Percentiles rank a stretch among this genome's conserved stretches.
Evolutionary conservation across 2,888 invertebrate genomes (phyloP).

Genomic region (Lithodes maja): DNA sequence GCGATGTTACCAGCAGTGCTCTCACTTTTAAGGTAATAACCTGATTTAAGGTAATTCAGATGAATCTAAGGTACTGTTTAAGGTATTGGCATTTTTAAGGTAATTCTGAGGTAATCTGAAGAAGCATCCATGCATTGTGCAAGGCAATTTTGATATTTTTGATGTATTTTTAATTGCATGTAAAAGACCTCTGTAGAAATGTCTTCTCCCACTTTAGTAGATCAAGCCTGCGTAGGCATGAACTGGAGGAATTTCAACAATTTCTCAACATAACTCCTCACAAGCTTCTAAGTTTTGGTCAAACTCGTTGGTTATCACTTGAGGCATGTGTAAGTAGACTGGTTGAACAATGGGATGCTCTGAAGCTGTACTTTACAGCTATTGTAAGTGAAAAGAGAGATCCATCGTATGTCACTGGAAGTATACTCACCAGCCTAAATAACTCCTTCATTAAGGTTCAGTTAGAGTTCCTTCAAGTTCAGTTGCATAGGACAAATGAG

Average conservation of each 20-base stretch:
- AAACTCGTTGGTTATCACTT: conserved; percentile 39
- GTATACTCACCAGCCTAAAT: conserved; percentile 8
- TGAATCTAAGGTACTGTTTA: too few relatives aligned
- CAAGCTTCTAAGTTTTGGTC: conserved; percentile 16
- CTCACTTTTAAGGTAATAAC: too few relatives aligned
- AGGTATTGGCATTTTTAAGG: too few relatives aligned
- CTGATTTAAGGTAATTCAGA: too few relatives aligned
- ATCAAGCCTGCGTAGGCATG: conserved; percentile 13
- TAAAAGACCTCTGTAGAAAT: too few relatives aligned
- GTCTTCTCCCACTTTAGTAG: conserved; percentile 25
- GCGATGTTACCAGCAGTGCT: too few relatives aligned
- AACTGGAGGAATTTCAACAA: conserved; percentile 17
- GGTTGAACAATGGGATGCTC: conserved; percentile 40
- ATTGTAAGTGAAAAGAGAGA: conserved; percentile 30
- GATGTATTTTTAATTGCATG: too few relatives aligned
- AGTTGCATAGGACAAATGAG: conserved; percentile 30
- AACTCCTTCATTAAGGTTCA: conserved; percentile 41
- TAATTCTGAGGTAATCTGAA: too few relatives aligned
- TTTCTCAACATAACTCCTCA: conserved; percentile 35
- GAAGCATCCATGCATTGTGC: too few relatives aligned
- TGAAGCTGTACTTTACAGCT: conserved; percentile 30
- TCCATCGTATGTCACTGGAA: conserved; percentile 43
- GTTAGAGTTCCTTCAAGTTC: conserved; percentile 31
- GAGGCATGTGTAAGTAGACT: conserved; percentile 35
- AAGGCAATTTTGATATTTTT: too few relatives aligned